A percentile compares a stretch with the other conserved stretches of the same genome.
Evolutionary conservation across 2,113 vertebrate species (phyloP).

Genomic region (Ovibos moschatus): DNA sequence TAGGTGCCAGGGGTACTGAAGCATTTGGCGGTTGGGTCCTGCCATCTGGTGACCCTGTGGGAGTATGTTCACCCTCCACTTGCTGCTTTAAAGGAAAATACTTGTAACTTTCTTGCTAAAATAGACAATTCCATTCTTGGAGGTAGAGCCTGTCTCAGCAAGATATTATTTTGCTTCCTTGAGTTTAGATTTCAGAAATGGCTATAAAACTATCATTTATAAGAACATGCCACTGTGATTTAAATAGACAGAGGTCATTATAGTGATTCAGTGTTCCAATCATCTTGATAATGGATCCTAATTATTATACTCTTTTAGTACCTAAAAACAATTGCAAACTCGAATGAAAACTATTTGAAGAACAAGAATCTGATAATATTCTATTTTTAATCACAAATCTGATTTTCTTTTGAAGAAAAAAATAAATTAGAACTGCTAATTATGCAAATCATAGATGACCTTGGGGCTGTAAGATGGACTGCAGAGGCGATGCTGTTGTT

Average conservation of each 20-base stretch:
- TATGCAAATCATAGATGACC: conserved; percentile 54
- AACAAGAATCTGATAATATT: conserved; percentile 47
- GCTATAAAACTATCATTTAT: conserved; percentile 53
- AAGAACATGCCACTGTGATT: conserved; percentile 35
- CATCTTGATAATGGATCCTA: conserved; percentile 65
- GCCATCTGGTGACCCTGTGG: background rate
- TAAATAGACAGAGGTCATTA: conserved; percentile 61
- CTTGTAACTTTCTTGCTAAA: background rate
- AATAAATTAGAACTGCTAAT: conserved; percentile 50
- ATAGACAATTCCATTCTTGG: background rate
- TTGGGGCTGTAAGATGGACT: background rate
- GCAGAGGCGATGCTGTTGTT: background rate
- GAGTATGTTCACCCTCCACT: background rate
- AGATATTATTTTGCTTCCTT: conserved; percentile 44
- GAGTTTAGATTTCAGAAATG: conserved; percentile 39
- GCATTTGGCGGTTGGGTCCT: background rate
- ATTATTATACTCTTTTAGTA: conserved; percentile 66
- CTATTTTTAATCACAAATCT: conserved; percentile 62
- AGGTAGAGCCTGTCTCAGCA: conserved; percentile 21
- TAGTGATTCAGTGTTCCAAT: conserved; percentile 63
- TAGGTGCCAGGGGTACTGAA: background rate
- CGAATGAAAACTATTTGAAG: conserved; percentile 59
- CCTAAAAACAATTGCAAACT: conserved; percentile 61
- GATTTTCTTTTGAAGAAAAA: conserved; percentile 40
- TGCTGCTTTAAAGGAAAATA: conserved; percentile 1